These are phyloP conservation scores for Cephus sareptanus DNA, from an alignment of 2,888 invertebrate genomes.

Conservation along the genomic window DNA sequence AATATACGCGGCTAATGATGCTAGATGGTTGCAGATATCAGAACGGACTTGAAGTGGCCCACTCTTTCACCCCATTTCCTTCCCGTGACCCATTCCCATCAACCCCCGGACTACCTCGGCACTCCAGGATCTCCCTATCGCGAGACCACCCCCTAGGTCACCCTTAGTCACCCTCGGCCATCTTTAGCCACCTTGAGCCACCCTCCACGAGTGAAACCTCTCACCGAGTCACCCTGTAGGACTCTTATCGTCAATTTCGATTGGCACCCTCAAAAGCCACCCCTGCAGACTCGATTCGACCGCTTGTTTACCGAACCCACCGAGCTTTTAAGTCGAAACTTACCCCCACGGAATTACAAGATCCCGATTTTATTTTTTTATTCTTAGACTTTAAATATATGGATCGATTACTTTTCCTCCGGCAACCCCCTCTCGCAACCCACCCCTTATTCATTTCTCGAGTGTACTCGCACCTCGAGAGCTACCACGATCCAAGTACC, in stretches of 20 bases:
- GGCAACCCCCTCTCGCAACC: too few relatives aligned
- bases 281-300: not conserved
- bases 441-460: too few relatives aligned
- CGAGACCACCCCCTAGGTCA: too few relatives aligned
- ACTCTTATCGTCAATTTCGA: constrained; percentile 19
- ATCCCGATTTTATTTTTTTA: not conserved
- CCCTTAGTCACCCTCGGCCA: too few relatives aligned
- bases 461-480: too few relatives aligned
- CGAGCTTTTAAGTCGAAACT: not conserved
- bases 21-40: not conserved
- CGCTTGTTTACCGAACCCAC: not conserved
- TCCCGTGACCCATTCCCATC: not conserved
- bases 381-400: too few relatives aligned
- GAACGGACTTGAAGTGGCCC: not conserved
- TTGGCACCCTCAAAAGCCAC: constrained; percentile 4
- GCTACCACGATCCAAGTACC: too few relatives aligned
- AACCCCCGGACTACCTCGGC: too few relatives aligned
- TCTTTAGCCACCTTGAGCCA: not conserved
- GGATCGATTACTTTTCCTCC: too few relatives aligned
- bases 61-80: not conserved
- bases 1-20: not conserved
- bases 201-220: too few relatives aligned
- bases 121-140: too few relatives aligned
- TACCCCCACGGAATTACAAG: not conserved
- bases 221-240: too few relatives aligned